Evolutionary conservation across 2,113 vertebrate species (phyloP).

Genomic region (Oceanites oceanicus): DNA sequence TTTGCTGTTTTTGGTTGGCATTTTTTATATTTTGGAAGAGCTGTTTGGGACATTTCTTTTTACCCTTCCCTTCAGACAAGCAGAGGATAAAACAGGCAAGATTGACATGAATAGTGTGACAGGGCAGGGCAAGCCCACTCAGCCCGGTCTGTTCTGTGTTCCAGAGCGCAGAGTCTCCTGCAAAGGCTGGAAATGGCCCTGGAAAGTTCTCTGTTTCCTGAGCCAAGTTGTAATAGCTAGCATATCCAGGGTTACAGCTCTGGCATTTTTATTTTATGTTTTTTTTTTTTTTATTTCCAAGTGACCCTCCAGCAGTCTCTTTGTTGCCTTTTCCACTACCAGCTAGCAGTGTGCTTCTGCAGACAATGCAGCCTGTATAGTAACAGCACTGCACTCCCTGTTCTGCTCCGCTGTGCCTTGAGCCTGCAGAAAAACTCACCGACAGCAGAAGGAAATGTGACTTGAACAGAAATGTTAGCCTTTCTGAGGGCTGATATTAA

Average conservation of each 20-base stretch:
- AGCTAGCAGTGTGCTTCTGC: neutral
- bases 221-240: slow-evolving; percentile 21
- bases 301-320: slow-evolving; percentile 12
- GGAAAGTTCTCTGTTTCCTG: neutral
- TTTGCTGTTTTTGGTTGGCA: neutral
- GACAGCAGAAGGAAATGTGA: neutral
- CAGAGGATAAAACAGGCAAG: neutral
- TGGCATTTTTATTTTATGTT: neutral
- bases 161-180: neutral
- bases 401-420: neutral
- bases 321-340: neutral
- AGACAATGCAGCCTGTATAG: neutral
- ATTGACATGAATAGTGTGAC: neutral
- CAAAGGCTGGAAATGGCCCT: slow-evolving; percentile 18
- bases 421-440: neutral
- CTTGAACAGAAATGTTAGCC: neutral
- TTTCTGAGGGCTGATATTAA: slow-evolving; percentile 25
- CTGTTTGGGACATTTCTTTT: neutral
- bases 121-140: neutral
- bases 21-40: neutral
- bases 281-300: neutral
- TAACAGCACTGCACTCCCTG: neutral
- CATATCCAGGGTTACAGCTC: neutral
- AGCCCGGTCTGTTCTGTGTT: neutral
- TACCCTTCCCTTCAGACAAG: neutral